Conservation (phyloP, 2,113 vertebrate genomes). For the Ptyas mucosa region DNA sequence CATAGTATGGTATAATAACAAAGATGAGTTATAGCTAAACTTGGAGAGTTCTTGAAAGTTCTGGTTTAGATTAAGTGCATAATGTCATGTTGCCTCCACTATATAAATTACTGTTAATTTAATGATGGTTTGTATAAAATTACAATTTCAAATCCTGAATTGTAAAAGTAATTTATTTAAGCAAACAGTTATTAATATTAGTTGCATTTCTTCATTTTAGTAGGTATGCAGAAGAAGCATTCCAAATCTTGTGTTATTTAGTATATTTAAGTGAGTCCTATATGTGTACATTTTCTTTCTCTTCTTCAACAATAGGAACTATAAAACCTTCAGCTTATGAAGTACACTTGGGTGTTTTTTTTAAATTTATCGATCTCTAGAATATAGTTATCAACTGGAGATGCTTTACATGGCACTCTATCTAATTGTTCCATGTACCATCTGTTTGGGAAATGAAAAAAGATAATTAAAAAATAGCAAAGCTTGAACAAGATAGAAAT, state of each 20-base stretch:
- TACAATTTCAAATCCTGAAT: not conserved
- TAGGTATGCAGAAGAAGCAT: not conserved
- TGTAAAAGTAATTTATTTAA: not conserved
- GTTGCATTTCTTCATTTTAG: not conserved
- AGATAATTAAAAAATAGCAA: not conserved
- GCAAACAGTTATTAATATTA: not conserved
- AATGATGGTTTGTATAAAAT: not conserved
- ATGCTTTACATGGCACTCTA: not conserved
- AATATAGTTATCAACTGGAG: not conserved
- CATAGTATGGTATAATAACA: not conserved
- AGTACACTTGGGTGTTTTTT: not conserved
- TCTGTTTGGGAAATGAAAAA: not conserved
- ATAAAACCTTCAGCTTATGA: not conserved
- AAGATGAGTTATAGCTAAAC: not conserved
- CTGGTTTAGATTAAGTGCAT: not conserved
- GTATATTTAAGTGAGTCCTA: not conserved
- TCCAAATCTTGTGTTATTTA: not conserved
- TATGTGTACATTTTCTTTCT: not conserved
- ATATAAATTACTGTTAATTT: not conserved
- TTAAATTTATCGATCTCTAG: not conserved
- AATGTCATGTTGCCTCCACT: not conserved
- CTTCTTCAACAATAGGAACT: not conserved
- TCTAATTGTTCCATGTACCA: slow-evolving; percentile 1
- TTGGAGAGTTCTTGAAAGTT: not conserved
- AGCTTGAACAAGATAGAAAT: not conserved